phyloP scores from a whole-genome alignment of 2,113 vertebrate genomes.

The Xenus cinereus region DNA sequence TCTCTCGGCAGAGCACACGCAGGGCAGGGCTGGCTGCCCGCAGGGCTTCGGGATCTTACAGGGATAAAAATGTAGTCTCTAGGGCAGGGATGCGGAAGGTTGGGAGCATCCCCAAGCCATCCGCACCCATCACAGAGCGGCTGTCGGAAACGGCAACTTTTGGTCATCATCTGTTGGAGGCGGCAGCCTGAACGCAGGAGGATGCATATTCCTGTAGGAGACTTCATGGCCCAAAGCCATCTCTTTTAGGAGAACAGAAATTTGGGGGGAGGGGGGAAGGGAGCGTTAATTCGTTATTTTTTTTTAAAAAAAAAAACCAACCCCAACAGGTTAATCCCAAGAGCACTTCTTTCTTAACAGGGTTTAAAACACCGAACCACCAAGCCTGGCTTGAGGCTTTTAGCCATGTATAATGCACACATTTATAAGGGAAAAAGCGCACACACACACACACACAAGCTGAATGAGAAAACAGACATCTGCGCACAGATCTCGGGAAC shows the following conservation, averaged over 20 bases:
- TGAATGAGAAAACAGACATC: neutral
- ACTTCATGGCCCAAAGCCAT: neutral
- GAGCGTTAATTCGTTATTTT: neutral
- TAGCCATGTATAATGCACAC: neutral
- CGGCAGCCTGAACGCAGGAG: neutral
- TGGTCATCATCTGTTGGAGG: neutral
- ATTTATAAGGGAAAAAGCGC: neutral
- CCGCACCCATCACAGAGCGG: neutral
- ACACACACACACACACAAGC: neutral
- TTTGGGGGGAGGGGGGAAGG: too few species aligned
- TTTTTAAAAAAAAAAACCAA: neutral
- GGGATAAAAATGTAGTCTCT: neutral
- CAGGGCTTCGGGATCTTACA: neutral
- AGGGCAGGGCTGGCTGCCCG: neutral
- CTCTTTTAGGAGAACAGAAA: neutral
- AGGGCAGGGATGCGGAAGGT: neutral
- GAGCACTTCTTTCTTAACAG: neutral
- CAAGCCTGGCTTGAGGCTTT: neutral
- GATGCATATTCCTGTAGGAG: neutral
- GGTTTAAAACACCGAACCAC: neutral
- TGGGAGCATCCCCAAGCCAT: neutral
- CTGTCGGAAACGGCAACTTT: accelerated
- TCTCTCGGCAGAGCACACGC: neutral
- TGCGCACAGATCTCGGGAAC: neutral
- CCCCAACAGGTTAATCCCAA: neutral